Evolutionary conservation across 53 echinoderm and acorn worm species (phyloP).

Genomic region (Apostichopus leukothele): DNA sequence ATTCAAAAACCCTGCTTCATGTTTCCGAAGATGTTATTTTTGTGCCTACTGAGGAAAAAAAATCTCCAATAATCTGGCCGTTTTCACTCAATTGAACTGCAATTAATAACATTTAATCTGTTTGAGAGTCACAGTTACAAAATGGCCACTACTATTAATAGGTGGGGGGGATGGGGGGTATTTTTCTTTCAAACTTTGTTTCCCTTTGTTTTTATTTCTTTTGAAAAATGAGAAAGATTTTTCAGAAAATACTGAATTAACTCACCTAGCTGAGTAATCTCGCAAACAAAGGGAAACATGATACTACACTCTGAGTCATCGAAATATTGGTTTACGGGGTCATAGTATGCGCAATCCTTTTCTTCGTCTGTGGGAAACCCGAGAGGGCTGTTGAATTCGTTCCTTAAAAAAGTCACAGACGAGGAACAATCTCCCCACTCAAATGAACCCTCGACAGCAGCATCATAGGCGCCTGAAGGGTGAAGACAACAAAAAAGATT

Average conservation of each 20-base stretch:
- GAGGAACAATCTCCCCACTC: conserved; percentile 71
- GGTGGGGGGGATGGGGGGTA: too few species aligned
- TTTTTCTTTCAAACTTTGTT: too few species aligned
- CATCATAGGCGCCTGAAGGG: conserved; percentile 65
- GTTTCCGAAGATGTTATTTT: too few species aligned
- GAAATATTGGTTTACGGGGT: background rate
- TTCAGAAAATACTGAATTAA: background rate
- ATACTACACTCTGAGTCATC: conserved; percentile 24
- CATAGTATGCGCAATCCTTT: conserved; percentile 21
- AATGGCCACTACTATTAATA: too few species aligned
- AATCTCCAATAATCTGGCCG: too few species aligned
- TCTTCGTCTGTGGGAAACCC: conserved; percentile 24
- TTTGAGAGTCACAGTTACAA: too few species aligned
- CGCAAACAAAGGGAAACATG: conserved; percentile 30
- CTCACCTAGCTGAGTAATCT: conserved; percentile 26
- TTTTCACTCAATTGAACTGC: too few species aligned
- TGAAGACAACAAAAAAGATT: background rate
- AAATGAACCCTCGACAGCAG: conserved; percentile 63
- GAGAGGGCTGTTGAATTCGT: conserved; percentile 20
- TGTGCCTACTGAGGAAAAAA: too few species aligned
- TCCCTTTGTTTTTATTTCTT: too few species aligned
- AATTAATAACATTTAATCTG: too few species aligned
- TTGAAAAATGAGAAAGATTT: background rate
- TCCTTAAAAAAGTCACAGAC: background rate
- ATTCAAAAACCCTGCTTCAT: too few species aligned